Base-by-base conservation (phyloP, 2,888 invertebrate species). In the Andrena camellia region DNA sequence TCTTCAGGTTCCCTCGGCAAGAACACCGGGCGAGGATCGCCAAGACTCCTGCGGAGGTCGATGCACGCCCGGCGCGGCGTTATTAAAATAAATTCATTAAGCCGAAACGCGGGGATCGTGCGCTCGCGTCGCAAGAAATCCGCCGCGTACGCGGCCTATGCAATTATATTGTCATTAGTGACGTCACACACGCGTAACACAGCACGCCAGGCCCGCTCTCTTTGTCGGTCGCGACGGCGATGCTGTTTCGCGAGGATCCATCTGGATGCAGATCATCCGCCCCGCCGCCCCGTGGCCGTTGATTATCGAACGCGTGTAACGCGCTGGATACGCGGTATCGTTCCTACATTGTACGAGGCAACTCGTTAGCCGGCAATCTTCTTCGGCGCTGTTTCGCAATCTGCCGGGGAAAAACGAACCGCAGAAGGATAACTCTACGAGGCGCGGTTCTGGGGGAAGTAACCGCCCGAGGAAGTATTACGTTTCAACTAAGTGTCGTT, bases 91-190 rank as follows among this genome's bases (percentile, higher is more conserved):
- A 89, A 91, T 91, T 90, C 87, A 91, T 91, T 90, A 90, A 80
- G 74, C 81, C 77, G 78, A 85, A 85, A 84, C 57, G 13, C 70
- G 42, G 67, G 64, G 77, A 79, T 60, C 72, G 66, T 71, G 68
- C 73, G 50, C 26, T 64, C 31, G 66, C 66, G 54, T 80, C 83
- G 81, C 78, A 87, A 86, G 89, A 89, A 86, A 89, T 84, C 73
- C 85, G 63, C 82, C 81, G 75, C 70, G 85, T 83, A 86, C 78
- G 79, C 72, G 86, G 77, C 83, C 70, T 54, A 86, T 90, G 88
- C 88, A 91, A 92, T 92, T 92, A 92, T 91, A 91, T 90, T 90
- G 89, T 91, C 92, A 90, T 92, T 92, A 91, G 91, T 89, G 89
- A 84, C 83, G 83, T 84, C 83, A 85, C 81, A 67, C 10, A 4